A percentile compares a stretch with the other conserved stretches of the same genome.
Conservation (phyloP, 2,888 invertebrate species). For the Brachypalpus laphriformis region DNA sequence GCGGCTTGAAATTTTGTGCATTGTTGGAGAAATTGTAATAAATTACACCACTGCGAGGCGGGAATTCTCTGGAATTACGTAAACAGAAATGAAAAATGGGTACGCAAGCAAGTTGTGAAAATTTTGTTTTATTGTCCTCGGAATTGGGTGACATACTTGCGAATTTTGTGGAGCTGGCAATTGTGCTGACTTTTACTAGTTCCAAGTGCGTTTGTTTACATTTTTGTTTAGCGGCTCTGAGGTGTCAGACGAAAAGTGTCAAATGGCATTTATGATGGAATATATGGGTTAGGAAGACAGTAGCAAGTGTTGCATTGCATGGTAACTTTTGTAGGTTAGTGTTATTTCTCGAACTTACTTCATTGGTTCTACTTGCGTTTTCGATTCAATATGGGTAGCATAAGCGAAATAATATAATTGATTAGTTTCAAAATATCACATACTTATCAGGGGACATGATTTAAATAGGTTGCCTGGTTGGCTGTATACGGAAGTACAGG, state of each 20-base stretch:
- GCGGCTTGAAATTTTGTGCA: conserved; percentile 1
- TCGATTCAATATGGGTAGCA: no score
- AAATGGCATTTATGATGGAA: neutral
- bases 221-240: neutral
- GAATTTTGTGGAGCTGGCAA: conserved; percentile 21
- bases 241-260: conserved; percentile 28
- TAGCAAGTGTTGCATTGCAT: neutral
- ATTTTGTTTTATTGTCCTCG: conserved; percentile 8
- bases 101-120: conserved; percentile 27
- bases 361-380: no score
- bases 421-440: no score
- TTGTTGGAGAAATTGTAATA: conserved; percentile 3
- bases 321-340: conserved; percentile 17
- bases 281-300: conserved; percentile 20
- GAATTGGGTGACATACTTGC: conserved; percentile 57
- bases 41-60: neutral
- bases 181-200: neutral
- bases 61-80: conserved; percentile 17
- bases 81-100: conserved; percentile 35
- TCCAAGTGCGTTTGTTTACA: conserved; percentile 45
- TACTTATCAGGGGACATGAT: no score
- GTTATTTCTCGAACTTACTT: no score
- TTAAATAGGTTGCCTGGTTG: no score
- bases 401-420: no score
- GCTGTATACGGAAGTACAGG: no score